These are phyloP conservation scores for Agriopis leucophaearia DNA, from an alignment of 2,888 invertebrate species.

Conservation along the genomic window DNA sequence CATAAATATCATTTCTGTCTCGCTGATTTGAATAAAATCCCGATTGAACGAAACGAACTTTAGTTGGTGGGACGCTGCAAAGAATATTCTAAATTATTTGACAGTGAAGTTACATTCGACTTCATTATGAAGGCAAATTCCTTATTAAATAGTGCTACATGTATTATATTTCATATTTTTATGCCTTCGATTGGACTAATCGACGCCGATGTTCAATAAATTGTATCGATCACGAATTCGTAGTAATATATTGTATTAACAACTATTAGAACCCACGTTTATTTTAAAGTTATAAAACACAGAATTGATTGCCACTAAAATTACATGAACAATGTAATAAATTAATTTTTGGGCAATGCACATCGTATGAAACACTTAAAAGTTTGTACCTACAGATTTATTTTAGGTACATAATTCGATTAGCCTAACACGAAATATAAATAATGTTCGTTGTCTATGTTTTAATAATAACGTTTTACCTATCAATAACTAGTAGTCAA, in stretches of 20 bases:
- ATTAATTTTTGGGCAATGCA: no score
- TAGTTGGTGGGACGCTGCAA: constrained; percentile 47
- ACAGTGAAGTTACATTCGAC: constrained; percentile 47
- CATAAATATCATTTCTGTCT: constrained; percentile 47
- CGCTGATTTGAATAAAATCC: constrained; percentile 62
- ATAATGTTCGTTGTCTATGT: no score
- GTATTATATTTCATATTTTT: constrained; percentile 33
- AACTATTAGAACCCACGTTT: constrained; percentile 20
- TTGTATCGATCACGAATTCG: constrained; percentile 17
- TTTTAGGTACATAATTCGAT: no score
- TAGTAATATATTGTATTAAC: constrained; percentile 22
- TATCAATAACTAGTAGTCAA: no score
- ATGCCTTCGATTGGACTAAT: constrained; percentile 29
- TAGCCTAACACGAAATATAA: no score
- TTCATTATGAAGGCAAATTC: constrained; percentile 42
- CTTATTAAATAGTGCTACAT: constrained; percentile 29
- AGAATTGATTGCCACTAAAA: neutral
- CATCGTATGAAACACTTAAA: no score
- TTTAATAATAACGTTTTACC: no score
- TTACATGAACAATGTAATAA: no score
- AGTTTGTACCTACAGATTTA: no score
- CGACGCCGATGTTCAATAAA: constrained; percentile 17
- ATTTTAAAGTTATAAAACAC: neutral
- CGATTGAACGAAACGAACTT: constrained; percentile 53
- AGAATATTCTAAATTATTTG: constrained; percentile 57